Percentiles rank a stretch among this genome's conserved stretches.
phyloP scores from a whole-genome alignment of 2,113 vertebrate genomes.

The Struthidea cinerea region DNA sequence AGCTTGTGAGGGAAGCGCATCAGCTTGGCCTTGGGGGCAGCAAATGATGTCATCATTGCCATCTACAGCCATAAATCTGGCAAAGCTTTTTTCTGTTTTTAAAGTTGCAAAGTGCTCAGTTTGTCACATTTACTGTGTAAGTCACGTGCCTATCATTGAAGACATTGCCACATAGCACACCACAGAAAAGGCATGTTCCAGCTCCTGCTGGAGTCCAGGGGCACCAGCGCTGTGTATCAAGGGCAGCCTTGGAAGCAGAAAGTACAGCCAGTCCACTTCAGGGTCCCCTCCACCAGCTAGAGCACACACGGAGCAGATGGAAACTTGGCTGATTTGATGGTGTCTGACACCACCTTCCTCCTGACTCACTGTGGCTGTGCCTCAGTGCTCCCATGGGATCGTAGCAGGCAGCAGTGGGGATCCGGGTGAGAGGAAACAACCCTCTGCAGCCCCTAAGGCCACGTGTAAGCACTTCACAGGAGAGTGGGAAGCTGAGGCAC shows the following conservation, averaged over 20 bases:
- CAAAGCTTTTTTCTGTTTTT: neutral
- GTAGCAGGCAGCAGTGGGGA: neutral
- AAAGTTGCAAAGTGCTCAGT: neutral
- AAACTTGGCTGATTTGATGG: neutral
- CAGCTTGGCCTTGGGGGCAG: neutral
- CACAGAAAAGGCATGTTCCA: neutral
- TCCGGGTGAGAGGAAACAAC: fast-evolving
- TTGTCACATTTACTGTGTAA: neutral
- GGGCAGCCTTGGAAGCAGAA: neutral
- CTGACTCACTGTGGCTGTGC: neutral
- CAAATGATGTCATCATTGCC: neutral
- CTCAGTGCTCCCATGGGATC: neutral
- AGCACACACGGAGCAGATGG: neutral
- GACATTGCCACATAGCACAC: fast-evolving
- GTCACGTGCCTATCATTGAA: neutral
- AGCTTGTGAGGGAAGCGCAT: neutral
- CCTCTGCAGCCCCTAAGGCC: neutral
- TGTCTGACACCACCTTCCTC: neutral
- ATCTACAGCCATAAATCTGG: neutral
- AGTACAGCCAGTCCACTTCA: neutral
- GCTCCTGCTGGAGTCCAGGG: neutral
- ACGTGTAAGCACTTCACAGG: neutral
- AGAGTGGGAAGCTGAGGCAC: neutral
- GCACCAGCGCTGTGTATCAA: neutral
- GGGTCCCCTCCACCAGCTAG: neutral